These are phyloP conservation scores for Dendroctonus valens DNA, from an alignment of 1,140 invertebrate species.

Conservation along the genomic window DNA sequence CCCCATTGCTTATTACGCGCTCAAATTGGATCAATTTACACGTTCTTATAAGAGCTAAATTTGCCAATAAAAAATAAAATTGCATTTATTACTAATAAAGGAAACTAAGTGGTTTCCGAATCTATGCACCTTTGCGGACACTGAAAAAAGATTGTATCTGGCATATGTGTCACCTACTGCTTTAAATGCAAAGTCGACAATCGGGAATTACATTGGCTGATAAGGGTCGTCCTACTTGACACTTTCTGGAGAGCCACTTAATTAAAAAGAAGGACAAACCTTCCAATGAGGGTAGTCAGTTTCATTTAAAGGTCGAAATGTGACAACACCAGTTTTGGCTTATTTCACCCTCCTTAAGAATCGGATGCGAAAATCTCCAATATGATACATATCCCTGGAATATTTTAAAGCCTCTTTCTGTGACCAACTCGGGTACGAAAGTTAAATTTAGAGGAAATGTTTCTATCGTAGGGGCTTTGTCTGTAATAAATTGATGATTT, in stretches of 20 bases:
- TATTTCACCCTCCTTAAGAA: neutral
- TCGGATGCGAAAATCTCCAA: neutral
- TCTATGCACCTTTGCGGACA: no score
- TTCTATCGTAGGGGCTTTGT: neutral
- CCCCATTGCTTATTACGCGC: neutral
- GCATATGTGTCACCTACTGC: no score
- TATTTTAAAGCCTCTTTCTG: slow-evolving; percentile 4
- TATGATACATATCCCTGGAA: slow-evolving; percentile 5
- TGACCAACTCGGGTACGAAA: neutral
- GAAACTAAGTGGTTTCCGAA: no score
- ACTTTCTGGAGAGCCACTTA: neutral
- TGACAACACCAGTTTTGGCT: neutral
- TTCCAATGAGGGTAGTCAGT: neutral
- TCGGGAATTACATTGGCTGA: no score
- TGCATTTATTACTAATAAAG: no score
- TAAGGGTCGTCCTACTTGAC: no score
- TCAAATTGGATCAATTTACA: neutral
- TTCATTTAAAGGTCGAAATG: neutral
- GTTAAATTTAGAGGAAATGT: slow-evolving; percentile 10
- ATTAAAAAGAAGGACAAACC: neutral
- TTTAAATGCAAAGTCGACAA: no score
- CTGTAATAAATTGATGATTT: slow-evolving; percentile 17
- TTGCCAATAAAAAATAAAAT: no score
- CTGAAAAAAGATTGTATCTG: no score
- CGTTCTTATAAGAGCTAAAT: no score